Evolutionary conservation across 1,140 invertebrate genomes (phyloP).

Genomic region (Vanessa tameamea): DNA sequence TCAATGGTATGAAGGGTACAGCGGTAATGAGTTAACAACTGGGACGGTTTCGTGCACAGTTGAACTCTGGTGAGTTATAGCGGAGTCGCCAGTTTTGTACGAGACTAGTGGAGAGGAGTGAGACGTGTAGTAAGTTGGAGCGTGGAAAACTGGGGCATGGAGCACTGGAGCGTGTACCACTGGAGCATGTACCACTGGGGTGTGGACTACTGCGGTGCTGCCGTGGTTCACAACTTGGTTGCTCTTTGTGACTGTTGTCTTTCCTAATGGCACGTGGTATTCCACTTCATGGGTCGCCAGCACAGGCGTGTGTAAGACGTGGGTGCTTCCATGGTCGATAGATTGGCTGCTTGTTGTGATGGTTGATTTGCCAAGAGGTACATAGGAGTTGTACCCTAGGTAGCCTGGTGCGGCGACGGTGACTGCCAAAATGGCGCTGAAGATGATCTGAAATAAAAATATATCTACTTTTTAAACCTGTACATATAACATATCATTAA

Average conservation of each 20-base stretch:
- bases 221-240: conserved; percentile 37
- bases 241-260: background rate
- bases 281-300: background rate
- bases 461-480: background rate
- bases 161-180: conserved; percentile 45
- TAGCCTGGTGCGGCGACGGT: conserved; percentile 67
- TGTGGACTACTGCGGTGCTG: conserved; percentile 52
- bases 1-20: conserved; percentile 26
- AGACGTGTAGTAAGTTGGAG: conserved; percentile 45
- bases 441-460: background rate
- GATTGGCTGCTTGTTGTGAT: background rate
- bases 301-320: conserved; percentile 44
- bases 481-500: too few relatives aligned
- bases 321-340: conserved; percentile 62
- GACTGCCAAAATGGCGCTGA: conserved; percentile 70
- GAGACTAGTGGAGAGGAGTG: conserved; percentile 43
- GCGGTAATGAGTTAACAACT: conserved; percentile 47
- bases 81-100: conserved; percentile 55
- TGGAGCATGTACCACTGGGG: conserved; percentile 46
- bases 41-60: conserved; percentile 63
- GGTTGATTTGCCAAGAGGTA: background rate
- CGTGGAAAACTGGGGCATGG: conserved; percentile 38
- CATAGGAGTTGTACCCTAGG: background rate
- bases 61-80: conserved; percentile 59
- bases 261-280: background rate